Base-by-base conservation (phyloP, 2,113 vertebrate genomes). In the Periophthalmodon schlosseri region DNA sequence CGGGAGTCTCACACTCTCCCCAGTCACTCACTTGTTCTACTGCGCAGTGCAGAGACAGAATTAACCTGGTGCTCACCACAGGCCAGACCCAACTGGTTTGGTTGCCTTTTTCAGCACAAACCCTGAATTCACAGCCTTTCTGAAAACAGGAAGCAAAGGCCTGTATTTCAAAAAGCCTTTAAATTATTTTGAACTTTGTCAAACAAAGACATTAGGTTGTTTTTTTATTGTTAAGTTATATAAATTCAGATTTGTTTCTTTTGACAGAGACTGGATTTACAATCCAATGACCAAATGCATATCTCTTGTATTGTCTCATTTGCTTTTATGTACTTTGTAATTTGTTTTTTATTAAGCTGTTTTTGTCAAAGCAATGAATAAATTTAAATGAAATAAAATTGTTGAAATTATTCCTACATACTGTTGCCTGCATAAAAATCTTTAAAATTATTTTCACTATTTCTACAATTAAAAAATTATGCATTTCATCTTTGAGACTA, bases 251-350 rank as follows among this genome's bases (percentile, higher is more conserved):
- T 78, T 70, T 89, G 58, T 76, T 88, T 85, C 72, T 90, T 87
- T 89, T 91, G 81, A 86, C 81, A 91, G 93, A 94, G 94, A 93
- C 94, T 93, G 94, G 94, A 93, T 95, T 89, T 91, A 85, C 90
- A 82, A 92, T 95, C 94, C 93, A 92, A 94, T 89, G 93, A 94
- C 92, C 91, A 92, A 94, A 95, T 91, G 84, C 91, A 93, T 94
- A 93, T 93, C 89, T 92, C 91, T 89, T 92, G 83, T 93, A 90
- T 87, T 91, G 89, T 92, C 80, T 82, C 46, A 87, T 90, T 91
- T 90, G 89, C 80, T 91, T 84, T 88, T 74, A 85, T 90, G 84
- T 91, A 88, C 60, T 63, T 57, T 33, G 21, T 88, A 88, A 72
- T 86, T 78, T 89, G 56, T 92, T 90, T 88, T 86, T 84, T 63